Evolutionary conservation across 2,888 invertebrate genomes (phyloP).

Genomic region (Amiota minor): DNA sequence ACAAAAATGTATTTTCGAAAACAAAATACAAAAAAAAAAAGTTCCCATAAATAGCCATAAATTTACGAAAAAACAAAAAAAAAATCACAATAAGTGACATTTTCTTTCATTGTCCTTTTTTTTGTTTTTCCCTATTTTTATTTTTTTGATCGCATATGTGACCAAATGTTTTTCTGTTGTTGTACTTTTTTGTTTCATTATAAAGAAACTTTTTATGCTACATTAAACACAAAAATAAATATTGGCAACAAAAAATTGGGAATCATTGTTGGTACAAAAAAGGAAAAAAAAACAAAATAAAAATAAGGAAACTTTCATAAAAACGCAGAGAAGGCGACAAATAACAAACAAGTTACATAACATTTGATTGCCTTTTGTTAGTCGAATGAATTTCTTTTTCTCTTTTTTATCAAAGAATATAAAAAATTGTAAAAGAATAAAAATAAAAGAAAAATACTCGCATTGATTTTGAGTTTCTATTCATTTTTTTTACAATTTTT

Average conservation of each 20-base stretch:
- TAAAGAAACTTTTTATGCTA: slow-evolving; percentile 17
- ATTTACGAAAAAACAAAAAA: not conserved
- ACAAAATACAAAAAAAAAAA: not conserved
- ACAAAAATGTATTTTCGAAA: not conserved
- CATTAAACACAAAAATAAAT: slow-evolving; percentile 21
- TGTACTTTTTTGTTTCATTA: not conserved
- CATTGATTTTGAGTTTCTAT: not conserved
- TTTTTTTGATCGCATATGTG: slow-evolving; percentile 54
- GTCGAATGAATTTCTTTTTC: not conserved
- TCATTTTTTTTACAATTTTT: not conserved
- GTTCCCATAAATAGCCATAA: not conserved
- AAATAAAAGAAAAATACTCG: not conserved
- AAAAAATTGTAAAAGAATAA: not conserved
- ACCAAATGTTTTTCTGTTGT: slow-evolving; percentile 59
- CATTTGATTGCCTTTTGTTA: slow-evolving; percentile 25
- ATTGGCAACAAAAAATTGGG: not conserved
- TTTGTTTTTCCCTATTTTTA: not conserved
- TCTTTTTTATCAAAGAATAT: not conserved
- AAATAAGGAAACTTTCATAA: not conserved
- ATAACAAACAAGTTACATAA: slow-evolving; percentile 18
- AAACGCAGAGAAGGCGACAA: not conserved
- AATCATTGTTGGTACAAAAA: not conserved
- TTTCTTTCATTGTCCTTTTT: too few species aligned
- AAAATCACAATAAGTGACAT: not conserved
- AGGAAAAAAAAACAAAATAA: not conserved